phyloP scores from a whole-genome alignment of 1,140 invertebrate species.

The Penaeus indicus region DNA sequence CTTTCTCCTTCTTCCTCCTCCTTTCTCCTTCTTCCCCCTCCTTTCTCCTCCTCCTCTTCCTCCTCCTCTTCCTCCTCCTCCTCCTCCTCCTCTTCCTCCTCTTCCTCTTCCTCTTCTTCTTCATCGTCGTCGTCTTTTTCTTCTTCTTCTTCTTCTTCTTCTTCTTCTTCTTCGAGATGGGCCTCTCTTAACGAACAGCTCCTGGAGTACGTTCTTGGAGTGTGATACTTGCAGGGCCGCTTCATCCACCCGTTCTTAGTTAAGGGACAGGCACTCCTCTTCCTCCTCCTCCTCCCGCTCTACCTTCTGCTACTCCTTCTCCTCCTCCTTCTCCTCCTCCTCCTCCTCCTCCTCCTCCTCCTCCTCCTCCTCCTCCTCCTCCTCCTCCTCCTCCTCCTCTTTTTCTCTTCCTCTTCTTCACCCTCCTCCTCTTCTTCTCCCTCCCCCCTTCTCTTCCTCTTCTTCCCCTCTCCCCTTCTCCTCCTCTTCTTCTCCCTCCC shows the following conservation, averaged over 20 bases:
- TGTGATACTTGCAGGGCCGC: too few species aligned
- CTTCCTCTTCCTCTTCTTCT: neutral
- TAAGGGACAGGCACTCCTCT: neutral
- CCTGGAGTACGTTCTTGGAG: too few species aligned
- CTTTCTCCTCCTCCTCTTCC: neutral
- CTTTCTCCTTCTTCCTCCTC: neutral
- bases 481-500: neutral
- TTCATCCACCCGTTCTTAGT: too few species aligned
- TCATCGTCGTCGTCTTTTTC: neutral
- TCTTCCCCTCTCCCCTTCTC: neutral
- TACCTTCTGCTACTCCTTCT: neutral
- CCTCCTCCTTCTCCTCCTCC: neutral
- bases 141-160: neutral
- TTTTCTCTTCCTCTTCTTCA: neutral
- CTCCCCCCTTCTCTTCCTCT: neutral
- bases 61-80: neutral
- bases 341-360: neutral
- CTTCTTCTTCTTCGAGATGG: neutral
- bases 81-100: neutral
- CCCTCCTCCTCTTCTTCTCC: neutral
- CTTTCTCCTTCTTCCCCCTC: neutral
- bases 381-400: neutral
- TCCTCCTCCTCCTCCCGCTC: neutral
- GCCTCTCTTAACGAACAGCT: neutral
- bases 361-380: neutral